Base-by-base conservation (phyloP, 2,888 invertebrate species). In the Amblyjoppa proteus region DNA sequence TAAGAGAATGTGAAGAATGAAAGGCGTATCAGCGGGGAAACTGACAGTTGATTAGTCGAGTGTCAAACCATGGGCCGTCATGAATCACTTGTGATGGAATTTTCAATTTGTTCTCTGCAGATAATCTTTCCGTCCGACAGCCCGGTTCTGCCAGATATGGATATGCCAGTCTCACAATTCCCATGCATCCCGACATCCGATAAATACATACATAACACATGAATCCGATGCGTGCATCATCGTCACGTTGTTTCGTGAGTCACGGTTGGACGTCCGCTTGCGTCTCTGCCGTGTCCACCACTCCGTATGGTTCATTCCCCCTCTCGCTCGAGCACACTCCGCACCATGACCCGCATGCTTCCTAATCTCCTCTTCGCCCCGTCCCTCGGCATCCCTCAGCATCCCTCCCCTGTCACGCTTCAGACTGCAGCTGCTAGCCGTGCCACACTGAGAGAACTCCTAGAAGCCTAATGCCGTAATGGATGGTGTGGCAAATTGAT, bases 401-500 rank as follows among this genome's bases (percentile, higher is more conserved):
- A 66, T 74, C 78, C 45, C 78, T 81, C 38, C 41, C 70, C 75
- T 76, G 82, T 81, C 85, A 79, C 49, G 70, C 77, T 28, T 74
- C 81, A 64, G 41, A 76, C 61, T 84, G 38, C 81, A 76, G 51
- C 77, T 76, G 71, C 66, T 82, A 58, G 73, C 66, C 70, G 61
- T 80, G 81, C 68, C 64, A 85, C 69, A 53, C 81, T 71, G 83
- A 49, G 51, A 71, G 71, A 80, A 78, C 76, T 79, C 73, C 87
- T 85, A 88, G 90, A 89, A 89, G 88, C 85, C 75, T 91, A 91
- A 91, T 90, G 87, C 90, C 85, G 81, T 90, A 92, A 91, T 90
- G 88, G 91, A 92, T 90, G 89, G 88, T 88, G 88, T 88, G 89
- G 87, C 88, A 92, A 91, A 92, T 92, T 91, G 91, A 91, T 91